Evolutionary conservation across 30 jellyfish, hydroid and myxozoan species (phyloP), one percentile per base, ranked within the genome.

Genomic region (Catostylus mosaicus): DNA sequence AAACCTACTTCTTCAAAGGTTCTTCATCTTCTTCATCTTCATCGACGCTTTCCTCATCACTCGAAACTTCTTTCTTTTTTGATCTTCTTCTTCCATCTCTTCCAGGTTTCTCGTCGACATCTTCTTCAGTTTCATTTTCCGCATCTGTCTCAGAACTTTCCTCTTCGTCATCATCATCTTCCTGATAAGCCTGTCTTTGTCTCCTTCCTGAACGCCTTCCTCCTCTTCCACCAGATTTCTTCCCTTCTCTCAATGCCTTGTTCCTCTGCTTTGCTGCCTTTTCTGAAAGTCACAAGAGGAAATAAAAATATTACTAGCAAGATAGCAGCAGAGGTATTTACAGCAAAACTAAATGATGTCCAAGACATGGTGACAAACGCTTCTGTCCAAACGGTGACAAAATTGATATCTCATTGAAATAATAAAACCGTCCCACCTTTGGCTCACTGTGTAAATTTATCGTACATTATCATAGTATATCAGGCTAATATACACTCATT

Each of bases 1-100:
- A 40, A 43, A 12, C 67, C 2, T 59, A 27, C 47, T 30, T 52
- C 6, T 31, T 38, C 5, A 82, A 64, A 1, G 82, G 66, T 18
- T 86, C 96, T 65, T 67, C 96, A 48, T 75, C 96, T 4, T 43
- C 94, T 18, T 86, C 96, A 47, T 67, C 96, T 66, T 75, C 96
- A 19, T 43, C 94, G 12, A 60, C 94, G 34, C 88, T 84, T 9
- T 64, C 84, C 31, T 84, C 88, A 14, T 34, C 48, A 29, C 80
- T 61, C 0, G 88, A 19, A 8, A 29, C 73, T 26, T 66, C 68
- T 26, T 73, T 36, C 65, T 54, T 82, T 30, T 61, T 73, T 24
- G 82, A 35, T 27, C 67, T 69, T 31, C 86, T 29, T 11, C 72
- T 68, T 8, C 56, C 45, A 20, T 34, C 80, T 11, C 67, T 73